Percentiles rank a stretch among this genome's conserved stretches.
Conservation (phyloP, 1,140 invertebrate species). For the Spodoptera frugiperda region DNA sequence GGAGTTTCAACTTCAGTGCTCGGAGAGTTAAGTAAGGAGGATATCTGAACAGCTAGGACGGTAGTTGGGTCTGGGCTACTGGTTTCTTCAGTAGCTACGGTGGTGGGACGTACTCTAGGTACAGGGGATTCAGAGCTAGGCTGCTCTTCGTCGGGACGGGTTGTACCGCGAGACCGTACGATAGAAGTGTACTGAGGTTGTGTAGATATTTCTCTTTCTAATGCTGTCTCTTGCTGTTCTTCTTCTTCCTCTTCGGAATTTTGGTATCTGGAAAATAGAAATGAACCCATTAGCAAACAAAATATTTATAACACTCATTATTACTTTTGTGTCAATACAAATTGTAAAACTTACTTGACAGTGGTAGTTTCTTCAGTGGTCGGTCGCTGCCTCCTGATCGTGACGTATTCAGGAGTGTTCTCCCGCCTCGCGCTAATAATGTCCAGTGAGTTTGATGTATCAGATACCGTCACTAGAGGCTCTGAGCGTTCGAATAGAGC, state of each 20-base stretch:
- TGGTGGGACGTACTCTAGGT: constrained; percentile 48
- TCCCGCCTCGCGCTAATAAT: constrained; percentile 66
- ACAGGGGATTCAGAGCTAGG: constrained; percentile 71
- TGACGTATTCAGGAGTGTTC: constrained; percentile 87
- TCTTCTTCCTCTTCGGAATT: constrained; percentile 62
- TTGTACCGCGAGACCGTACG: constrained; percentile 70
- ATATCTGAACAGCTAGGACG: constrained; percentile 83
- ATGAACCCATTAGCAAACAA: constrained; percentile 16
- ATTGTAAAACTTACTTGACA: constrained; percentile 65
- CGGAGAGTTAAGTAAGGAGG: constrained; percentile 82
- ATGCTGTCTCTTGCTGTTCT: constrained; percentile 69
- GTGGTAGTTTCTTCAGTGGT: constrained; percentile 83
- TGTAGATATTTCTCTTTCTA: constrained; percentile 80
- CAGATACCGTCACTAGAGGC: constrained; percentile 63
- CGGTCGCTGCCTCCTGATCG: constrained; percentile 88
- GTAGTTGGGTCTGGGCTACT: constrained; percentile 79
- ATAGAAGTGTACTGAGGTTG: constrained; percentile 79
- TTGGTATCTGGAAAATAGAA: constrained; percentile 69
- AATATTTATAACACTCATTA: background rate
- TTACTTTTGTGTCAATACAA: background rate
- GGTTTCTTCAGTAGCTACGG: constrained; percentile 64
- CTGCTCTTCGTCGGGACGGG: constrained; percentile 66
- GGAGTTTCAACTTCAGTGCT: constrained; percentile 63
- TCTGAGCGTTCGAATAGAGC: constrained; percentile 75
- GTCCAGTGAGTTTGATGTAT: constrained; percentile 67